phyloP scores from a whole-genome alignment of 2,113 vertebrate species.

The Alethe castanea region DNA sequence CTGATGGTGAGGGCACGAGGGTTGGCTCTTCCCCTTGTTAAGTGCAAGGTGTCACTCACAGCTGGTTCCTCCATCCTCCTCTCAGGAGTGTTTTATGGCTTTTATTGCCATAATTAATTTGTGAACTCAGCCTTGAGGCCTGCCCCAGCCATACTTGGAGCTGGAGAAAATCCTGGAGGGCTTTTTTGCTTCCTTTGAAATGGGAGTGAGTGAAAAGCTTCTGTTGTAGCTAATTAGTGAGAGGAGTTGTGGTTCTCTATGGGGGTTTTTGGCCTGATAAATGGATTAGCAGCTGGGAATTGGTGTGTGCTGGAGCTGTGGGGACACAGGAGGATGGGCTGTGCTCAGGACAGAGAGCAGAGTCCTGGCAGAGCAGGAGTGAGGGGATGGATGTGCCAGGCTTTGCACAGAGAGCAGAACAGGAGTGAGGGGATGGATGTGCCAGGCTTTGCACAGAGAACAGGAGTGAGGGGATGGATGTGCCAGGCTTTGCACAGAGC shows the following conservation, averaged over 20 bases:
- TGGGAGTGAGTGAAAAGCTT: neutral
- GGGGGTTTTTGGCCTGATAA: neutral
- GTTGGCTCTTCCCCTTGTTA: neutral
- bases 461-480: neutral
- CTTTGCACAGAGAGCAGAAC: neutral
- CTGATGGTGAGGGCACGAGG: neutral
- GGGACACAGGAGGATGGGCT: neutral
- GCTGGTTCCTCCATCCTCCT: neutral
- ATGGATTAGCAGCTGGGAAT: neutral
- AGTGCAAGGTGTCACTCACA: neutral
- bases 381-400: neutral
- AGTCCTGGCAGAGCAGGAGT: neutral
- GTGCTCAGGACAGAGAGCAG: neutral
- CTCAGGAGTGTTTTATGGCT: neutral
- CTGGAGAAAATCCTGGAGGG: neutral
- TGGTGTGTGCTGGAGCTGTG: neutral
- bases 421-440: too few species aligned
- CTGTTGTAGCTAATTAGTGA: neutral
- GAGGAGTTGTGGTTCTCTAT: neutral
- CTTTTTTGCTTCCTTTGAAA: neutral
- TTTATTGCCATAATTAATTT: conserved; percentile 61
- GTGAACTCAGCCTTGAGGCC: conserved; percentile 29
- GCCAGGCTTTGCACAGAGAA: too few species aligned
- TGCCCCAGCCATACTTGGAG: neutral
- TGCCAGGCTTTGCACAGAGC: too few species aligned